Base-by-base conservation (phyloP, 1,140 invertebrate species). In the Drosophila saltans region DNA sequence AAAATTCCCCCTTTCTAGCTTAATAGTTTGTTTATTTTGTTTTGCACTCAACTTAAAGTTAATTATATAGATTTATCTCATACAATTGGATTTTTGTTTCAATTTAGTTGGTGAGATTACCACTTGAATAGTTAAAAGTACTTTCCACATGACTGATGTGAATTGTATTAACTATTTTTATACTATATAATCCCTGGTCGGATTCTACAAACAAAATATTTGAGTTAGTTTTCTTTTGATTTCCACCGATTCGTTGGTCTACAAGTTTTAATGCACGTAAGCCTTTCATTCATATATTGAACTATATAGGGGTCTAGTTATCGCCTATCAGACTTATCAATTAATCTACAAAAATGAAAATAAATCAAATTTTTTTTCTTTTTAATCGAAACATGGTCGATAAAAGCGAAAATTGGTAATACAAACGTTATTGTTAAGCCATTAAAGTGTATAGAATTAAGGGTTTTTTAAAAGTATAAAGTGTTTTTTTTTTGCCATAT, bases 221-320 rank as follows among this genome's bases (percentile, higher is more conserved):
- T 16, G 16, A 7, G n/a, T 60, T 28, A 33, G 21, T 55, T 55
- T 62, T 70, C 43, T 36, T 72, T 72, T 69, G 45, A 72, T 57
- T 33, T 72, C 1, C 56, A 8, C 58, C 66, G 66, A 11, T 1
- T 24, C 8, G 65, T 33, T 40, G 58, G 72, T 52, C 36, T 69
- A 40, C 3, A 21, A 65, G 33, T 28, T 58, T 16, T 59, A 69
- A 55, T 76, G 55, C 65, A 62, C 16, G 26, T 57, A 58, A 68
- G 10, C 56, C 39, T 41, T 10, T 24, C 43, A 61, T 67, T 61
- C 39, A 61, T 69, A 66, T 39, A 33, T 69, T 40, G 58, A 9
- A 24, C 8, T 48, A 11, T 40, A 39, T 39, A 9, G 3, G 0
- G 3, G 4, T 6, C 36, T 48, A 24, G 21, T 26, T 52, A 52